These are phyloP conservation scores for Cosmia trapezina DNA, from an alignment of 2,888 invertebrate species.

Conservation along the genomic window DNA sequence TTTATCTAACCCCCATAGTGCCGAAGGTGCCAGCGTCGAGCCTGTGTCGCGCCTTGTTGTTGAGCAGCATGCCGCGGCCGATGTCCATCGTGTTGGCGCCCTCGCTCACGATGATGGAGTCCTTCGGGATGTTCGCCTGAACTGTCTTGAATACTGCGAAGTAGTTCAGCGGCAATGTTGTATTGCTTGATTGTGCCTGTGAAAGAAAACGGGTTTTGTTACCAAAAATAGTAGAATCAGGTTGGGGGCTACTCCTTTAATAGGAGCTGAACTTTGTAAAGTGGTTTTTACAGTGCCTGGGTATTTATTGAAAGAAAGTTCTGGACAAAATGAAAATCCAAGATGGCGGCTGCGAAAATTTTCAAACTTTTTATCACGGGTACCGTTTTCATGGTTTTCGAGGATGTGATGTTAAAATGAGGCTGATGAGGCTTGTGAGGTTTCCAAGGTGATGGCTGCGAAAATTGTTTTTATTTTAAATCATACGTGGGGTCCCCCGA, in stretches of 20 bases:
- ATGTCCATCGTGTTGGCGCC: slow-evolving; percentile 99
- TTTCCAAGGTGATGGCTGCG: too few relatives aligned
- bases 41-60: slow-evolving; percentile 95
- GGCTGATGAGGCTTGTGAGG: too few relatives aligned
- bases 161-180: slow-evolving; percentile 96
- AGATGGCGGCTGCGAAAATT: too few relatives aligned
- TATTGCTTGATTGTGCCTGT: slow-evolving; percentile 91
- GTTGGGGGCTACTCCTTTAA: background rate
- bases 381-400: too few relatives aligned
- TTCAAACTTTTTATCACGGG: too few relatives aligned
- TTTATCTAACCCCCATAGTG: slow-evolving; percentile 95
- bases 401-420: too few relatives aligned
- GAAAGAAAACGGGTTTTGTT: background rate
- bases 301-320: too few relatives aligned
- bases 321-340: too few relatives aligned
- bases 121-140: slow-evolving; percentile 93
- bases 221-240: background rate
- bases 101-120: slow-evolving; percentile 98
- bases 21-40: slow-evolving; percentile 99
- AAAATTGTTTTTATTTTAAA: too few relatives aligned
- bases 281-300: background rate
- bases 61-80: slow-evolving; percentile 96
- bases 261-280: background rate
- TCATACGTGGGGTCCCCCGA: too few relatives aligned
- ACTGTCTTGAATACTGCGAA: slow-evolving; percentile 97